Conservation (phyloP, 2,797 vertebrate species). For the Jordanella pulchra region DNA sequence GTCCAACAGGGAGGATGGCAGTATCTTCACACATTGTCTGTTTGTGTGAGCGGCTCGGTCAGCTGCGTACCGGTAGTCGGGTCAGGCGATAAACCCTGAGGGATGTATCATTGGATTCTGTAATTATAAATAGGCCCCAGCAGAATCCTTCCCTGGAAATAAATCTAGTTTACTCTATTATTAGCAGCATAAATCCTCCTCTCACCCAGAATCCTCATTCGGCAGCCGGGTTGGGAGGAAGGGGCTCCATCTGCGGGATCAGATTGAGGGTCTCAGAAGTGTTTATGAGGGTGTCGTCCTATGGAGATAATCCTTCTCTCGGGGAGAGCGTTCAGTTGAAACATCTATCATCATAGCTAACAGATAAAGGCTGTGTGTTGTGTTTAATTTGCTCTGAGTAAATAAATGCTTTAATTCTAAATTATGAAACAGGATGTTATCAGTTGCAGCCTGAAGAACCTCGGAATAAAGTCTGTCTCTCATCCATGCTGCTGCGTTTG, state of each 20-base stretch:
- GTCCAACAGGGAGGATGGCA: conserved; percentile 32
- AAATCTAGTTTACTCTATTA: conserved; percentile 59
- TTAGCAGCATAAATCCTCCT: conserved; percentile 61
- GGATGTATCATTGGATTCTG: conserved; percentile 50
- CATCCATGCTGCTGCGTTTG: neutral
- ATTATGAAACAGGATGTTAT: too few relatives aligned
- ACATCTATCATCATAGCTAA: conserved; percentile 2
- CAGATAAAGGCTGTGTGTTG: too few relatives aligned
- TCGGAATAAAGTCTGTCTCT: too few relatives aligned
- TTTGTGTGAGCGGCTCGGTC: conserved; percentile 13
- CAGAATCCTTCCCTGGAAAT: conserved; percentile 67
- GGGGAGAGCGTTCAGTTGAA: conserved; percentile 38
- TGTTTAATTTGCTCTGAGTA: too few relatives aligned
- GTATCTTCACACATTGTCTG: neutral
- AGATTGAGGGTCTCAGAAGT: conserved; percentile 32
- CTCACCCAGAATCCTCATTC: conserved; percentile 28
- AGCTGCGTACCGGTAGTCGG: conserved; percentile 13
- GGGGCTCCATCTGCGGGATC: conserved; percentile 24
- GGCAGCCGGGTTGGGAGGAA: neutral
- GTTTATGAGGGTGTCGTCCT: conserved; percentile 67
- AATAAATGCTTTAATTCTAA: neutral
- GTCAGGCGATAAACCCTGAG: conserved; percentile 28
- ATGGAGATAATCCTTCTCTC: conserved; percentile 58
- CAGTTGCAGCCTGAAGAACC: too few relatives aligned
- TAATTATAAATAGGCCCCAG: conserved; percentile 63